Base-by-base conservation (phyloP, 2,888 invertebrate genomes). In the Bimastos eiseni region DNA sequence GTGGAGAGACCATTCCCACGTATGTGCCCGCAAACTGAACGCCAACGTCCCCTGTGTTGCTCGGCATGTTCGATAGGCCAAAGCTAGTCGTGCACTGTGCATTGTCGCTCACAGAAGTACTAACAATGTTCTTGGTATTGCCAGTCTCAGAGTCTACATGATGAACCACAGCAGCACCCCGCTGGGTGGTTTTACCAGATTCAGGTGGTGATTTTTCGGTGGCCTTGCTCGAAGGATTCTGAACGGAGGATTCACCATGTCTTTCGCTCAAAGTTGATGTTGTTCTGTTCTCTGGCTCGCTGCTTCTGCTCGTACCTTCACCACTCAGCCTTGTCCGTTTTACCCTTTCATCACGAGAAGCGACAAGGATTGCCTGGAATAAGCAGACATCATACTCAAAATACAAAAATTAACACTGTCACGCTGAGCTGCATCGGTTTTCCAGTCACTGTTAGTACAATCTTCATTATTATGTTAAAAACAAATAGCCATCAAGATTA, bases 1-100 rank as follows among this genome's bases (percentile, higher is more conserved):
- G 90, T 11, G 89, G 90, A 24, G 89, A 55, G 11, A 86, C 55
- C 41, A 88, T 44, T 88, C 49, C 88, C 6, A 38, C 88, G n/a
- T 88, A 88, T 21, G 90, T 90, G 19, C 90, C 90, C 30, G 84
- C 90, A 84, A 90, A 90, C 36, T 83, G 90, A 38, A 90, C 84
- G 30, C 90, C 70, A 13, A 70, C 70, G n/a, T 70, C 70, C 70
- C 70, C 70, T 11, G 70, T 30, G 70, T 70, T 70, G 70, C 70
- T 70, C 30, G 70, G 70, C 70, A 30, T 70, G 70, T 3, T 70
- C 30, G 70, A 70, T 70, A 70, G n/a, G 70, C 70, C 30, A n/a
- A 70, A 70, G n/a, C n/a, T 70, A 30, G 30, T 11, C 1, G n/a
- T 70, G 70, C 70, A n/a, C 70, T 70, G 70, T 4, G 30, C 17